Conservation (phyloP, 2,113 vertebrate genomes). For the Leucoraja erinaceus region DNA sequence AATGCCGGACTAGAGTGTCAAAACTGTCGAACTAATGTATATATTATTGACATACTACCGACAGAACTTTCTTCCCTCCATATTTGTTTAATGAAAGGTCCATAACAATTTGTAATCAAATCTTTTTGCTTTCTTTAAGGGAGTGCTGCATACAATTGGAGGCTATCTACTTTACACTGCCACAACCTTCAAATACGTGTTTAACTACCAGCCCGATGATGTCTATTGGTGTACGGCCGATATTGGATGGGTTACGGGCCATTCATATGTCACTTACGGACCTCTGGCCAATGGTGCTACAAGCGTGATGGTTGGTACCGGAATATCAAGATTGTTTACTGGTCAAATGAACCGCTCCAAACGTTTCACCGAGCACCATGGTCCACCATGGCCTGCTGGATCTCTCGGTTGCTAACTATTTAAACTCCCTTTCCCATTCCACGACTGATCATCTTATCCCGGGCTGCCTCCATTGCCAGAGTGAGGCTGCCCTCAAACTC, state of each 20-base stretch:
- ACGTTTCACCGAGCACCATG: background rate
- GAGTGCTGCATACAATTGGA: constrained; percentile 82
- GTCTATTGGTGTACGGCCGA: constrained; percentile 97
- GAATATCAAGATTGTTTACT: background rate
- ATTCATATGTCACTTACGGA: constrained; percentile 91
- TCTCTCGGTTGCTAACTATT: no score
- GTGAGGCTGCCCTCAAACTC: no score
- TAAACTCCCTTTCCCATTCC: no score
- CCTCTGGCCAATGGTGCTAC: constrained; percentile 88
- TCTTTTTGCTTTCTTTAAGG: constrained; percentile 55
- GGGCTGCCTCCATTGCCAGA: no score
- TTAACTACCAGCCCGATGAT: constrained; percentile 81
- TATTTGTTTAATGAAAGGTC: background rate
- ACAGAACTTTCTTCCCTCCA: background rate
- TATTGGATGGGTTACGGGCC: constrained; percentile 94
- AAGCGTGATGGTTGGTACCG: constrained; percentile 74
- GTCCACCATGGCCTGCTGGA: no score
- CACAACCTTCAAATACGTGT: constrained; percentile 86
- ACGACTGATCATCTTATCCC: no score
- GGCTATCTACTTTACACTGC: constrained; percentile 92
- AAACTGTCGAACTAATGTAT: background rate
- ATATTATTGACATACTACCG: background rate
- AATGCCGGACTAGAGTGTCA: no score
- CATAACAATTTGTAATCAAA: background rate
- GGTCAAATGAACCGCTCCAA: background rate